These are phyloP conservation scores for Xestia rhomboidea DNA, from an alignment of 2,888 invertebrate genomes.

Conservation along the genomic window DNA sequence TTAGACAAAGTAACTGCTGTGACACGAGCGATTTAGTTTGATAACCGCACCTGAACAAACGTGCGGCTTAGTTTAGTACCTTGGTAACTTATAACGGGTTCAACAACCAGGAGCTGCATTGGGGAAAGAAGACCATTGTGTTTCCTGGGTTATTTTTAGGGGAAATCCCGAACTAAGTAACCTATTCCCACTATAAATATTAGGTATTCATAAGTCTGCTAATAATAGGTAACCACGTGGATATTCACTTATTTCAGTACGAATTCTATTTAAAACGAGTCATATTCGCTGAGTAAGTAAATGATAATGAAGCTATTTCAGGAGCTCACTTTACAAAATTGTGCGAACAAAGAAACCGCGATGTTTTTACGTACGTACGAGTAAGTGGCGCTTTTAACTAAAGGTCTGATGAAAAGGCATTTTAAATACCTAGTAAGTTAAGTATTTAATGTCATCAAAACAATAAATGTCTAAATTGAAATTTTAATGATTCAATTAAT, in stretches of 20 bases:
- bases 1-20: too few species aligned
- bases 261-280: slow-evolving; percentile 14
- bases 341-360: slow-evolving; percentile 20
- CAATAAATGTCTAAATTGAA: not conserved
- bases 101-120: not conserved
- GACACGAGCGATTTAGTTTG: not conserved
- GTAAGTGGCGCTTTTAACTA: slow-evolving; percentile 14
- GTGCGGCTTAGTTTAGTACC: too few species aligned
- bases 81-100: not conserved
- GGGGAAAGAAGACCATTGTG: not conserved
- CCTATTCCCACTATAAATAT: not conserved
- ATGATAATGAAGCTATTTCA: slow-evolving; percentile 21
- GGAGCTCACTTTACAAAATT: slow-evolving; percentile 18
- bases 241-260: not conserved
- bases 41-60: not conserved
- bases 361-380: slow-evolving; percentile 21
- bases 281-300: slow-evolving; percentile 2
- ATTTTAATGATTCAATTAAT: too few species aligned
- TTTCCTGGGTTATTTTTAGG: not conserved
- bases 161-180: not conserved
- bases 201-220: not conserved
- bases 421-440: not conserved
- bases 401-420: not conserved
- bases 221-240: not conserved
- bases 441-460: slow-evolving; percentile 1